Percentiles rank a stretch among this genome's conserved stretches.
Conservation (phyloP, 2,113 vertebrate genomes). For the Potamarius usumacintae region DNA sequence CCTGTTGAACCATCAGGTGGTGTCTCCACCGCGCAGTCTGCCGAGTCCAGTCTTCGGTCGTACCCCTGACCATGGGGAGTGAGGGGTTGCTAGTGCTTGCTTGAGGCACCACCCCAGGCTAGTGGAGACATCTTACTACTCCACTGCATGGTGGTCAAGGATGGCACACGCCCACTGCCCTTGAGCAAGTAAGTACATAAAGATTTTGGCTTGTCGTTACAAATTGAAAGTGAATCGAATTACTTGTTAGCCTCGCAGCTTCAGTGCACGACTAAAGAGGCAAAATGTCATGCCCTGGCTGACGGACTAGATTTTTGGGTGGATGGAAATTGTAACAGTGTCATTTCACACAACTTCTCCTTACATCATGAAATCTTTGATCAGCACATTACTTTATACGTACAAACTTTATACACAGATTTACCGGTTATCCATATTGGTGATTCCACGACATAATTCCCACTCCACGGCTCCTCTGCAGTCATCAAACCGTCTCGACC, state of each 20-base stretch:
- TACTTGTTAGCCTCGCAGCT: neutral
- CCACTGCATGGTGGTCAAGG: no score
- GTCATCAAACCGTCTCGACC: slow-evolving; percentile 90
- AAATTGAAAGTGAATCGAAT: neutral
- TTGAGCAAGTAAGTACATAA: no score
- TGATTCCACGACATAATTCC: slow-evolving; percentile 84
- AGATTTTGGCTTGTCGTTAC: neutral
- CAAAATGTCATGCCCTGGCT: neutral
- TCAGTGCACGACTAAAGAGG: neutral
- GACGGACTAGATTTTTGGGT: neutral
- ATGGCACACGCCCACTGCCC: no score
- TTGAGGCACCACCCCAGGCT: no score
- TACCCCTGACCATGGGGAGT: no score
- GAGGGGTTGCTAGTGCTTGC: no score
- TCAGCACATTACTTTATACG: neutral
- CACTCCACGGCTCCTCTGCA: slow-evolving; percentile 91
- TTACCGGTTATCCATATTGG: slow-evolving; percentile 92
- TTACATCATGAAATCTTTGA: neutral
- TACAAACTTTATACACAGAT: neutral
- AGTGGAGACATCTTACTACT: no score
- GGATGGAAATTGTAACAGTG: no score
- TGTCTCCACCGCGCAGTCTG: no score
- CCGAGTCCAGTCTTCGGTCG: no score
- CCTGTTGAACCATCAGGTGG: no score
- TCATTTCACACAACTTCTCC: neutral